Base-by-base conservation (phyloP, 2,113 vertebrate genomes). In the Nipponia nippon region DNA sequence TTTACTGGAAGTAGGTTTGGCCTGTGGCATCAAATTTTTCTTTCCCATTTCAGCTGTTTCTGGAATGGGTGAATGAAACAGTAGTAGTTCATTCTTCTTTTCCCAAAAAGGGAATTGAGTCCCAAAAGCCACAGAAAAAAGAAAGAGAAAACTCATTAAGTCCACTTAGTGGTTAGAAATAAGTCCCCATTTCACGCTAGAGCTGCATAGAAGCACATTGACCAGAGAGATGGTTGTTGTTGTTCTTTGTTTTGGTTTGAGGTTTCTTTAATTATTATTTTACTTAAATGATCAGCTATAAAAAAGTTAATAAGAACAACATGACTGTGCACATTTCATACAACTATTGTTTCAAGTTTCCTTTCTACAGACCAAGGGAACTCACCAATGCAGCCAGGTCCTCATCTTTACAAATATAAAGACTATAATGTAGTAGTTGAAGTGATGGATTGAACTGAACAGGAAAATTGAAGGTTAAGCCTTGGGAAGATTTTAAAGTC, bases 221-320 rank as follows among this genome's bases (percentile, higher is more conserved):
- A 3, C 6, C 44, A 73, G 27, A 80, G 11, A 49, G 8, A 0
- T 73, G 11, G 4, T 56, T 6, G 0, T 22, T n/a, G 6, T 9
- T 40, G 4, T 1, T 47, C 46, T 36, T 44, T 46, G 9, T 1
- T 88, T 73, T 46, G 5, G 4, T 71, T 76, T 67, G 12, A 46
- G 2, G 3, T 16, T 75, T 73, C 87, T 63, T 4, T 1, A 46
- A 27, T 44, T 44, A 34, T 38, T 73, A 46, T 76, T 61, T 52
- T 36, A 44, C 12, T 73, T 34, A 83, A 92, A 56, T 62, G 0
- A 46, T 65, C 4, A 53, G 3, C 20, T 56, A 19, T 56, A 22
- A 77, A 80, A 76, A 30, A 58, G 3, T 22, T 72, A 69, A 47
- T 5, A 36, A 30, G 10, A 76, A 34, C 4, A 53, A 47, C 8